phyloP scores from a whole-genome alignment of 1,140 invertebrate genomes.

The Adoxophyes honmai region DNA sequence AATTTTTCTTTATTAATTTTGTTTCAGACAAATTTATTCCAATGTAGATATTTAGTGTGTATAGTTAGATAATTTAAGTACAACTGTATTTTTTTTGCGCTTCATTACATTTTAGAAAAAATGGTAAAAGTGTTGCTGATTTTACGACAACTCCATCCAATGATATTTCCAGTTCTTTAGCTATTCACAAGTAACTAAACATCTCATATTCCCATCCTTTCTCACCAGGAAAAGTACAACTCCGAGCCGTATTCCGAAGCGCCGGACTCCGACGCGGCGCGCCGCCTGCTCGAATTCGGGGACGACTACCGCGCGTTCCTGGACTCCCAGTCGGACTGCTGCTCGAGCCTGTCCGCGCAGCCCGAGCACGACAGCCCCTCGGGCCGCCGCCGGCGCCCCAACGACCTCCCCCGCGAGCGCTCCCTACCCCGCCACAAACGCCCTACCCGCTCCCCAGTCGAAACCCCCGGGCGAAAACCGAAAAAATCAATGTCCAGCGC shows the following conservation, averaged over 20 bases:
- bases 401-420: constrained; percentile 51
- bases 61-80: too few relatives aligned
- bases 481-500: constrained; percentile 74
- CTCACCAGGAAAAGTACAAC: constrained; percentile 90
- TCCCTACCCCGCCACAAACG: constrained; percentile 57
- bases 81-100: too few relatives aligned
- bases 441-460: constrained; percentile 68
- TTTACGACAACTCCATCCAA: too few relatives aligned
- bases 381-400: constrained; percentile 45
- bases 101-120: too few relatives aligned
- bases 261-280: constrained; percentile 90
- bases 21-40: too few relatives aligned
- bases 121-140: too few relatives aligned
- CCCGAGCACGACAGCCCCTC: constrained; percentile 80
- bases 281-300: constrained; percentile 89
- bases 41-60: too few relatives aligned
- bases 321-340: constrained; percentile 91
- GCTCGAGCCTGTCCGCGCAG: constrained; percentile 84
- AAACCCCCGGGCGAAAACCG: constrained; percentile 65
- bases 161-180: too few relatives aligned
- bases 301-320: constrained; percentile 94
- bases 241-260: constrained; percentile 94
- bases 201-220: too few relatives aligned
- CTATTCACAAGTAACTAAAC: too few relatives aligned
- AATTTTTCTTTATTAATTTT: too few relatives aligned